Percentiles rank a stretch among this genome's conserved stretches.
phyloP scores from a whole-genome alignment of 1,140 invertebrate species.

The Drosophila kanapiae region DNA sequence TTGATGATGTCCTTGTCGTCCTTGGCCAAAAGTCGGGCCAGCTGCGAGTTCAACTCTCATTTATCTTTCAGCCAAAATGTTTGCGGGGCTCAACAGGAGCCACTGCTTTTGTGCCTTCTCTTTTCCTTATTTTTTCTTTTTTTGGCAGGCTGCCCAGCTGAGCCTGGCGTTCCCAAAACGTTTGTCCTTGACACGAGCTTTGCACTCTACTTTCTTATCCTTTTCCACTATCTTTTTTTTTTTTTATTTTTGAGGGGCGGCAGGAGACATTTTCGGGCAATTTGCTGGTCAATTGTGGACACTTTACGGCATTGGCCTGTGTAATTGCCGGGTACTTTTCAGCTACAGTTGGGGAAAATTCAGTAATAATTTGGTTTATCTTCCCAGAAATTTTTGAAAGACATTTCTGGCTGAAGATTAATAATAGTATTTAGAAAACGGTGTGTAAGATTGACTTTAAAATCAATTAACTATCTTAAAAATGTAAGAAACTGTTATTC shows the following conservation, averaged over 20 bases:
- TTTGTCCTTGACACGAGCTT: slow-evolving; percentile 67
- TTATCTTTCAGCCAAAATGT: slow-evolving; percentile 61
- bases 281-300: slow-evolving; percentile 68
- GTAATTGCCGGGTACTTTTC: slow-evolving; percentile 32
- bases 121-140: background rate
- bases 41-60: slow-evolving; percentile 46
- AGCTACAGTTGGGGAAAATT: background rate
- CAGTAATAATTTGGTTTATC: background rate
- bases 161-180: slow-evolving; percentile 43
- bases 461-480: background rate
- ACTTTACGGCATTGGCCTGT: slow-evolving; percentile 37
- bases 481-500: no score
- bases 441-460: background rate
- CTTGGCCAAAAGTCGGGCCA: slow-evolving; percentile 57
- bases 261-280: slow-evolving; percentile 46
- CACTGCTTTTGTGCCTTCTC: slow-evolving; percentile 3
- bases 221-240: background rate
- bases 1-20: slow-evolving; percentile 67
- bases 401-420: background rate
- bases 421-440: background rate
- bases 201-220: slow-evolving; percentile 18
- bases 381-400: background rate
- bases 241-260: background rate
- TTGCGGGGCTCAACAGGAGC: slow-evolving; percentile 42
- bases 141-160: slow-evolving; percentile 60